Evolutionary conservation across 2,113 vertebrate genomes (phyloP).

Genomic region (Acrocephalus arundinaceus): DNA sequence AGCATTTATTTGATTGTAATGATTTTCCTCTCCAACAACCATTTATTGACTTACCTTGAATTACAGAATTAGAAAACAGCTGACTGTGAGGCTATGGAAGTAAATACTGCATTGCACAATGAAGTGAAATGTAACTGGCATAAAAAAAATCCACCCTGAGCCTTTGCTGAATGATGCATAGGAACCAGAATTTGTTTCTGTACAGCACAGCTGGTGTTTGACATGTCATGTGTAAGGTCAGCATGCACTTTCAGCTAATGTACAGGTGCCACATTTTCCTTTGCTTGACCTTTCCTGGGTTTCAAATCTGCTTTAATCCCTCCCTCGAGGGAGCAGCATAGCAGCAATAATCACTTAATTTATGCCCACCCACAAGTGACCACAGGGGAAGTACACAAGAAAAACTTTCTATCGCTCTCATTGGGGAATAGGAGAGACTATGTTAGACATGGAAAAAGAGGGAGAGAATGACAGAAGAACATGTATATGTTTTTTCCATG

Average conservation of each 20-base stretch:
- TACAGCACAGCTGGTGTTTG: not conserved
- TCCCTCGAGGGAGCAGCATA: not conserved
- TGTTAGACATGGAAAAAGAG: not conserved
- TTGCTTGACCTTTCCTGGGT: slow-evolving; percentile 16
- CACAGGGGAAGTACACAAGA: not conserved
- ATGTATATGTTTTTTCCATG: not conserved
- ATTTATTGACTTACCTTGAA: slow-evolving; percentile 33
- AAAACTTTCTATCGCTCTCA: not conserved
- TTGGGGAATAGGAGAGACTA: not conserved
- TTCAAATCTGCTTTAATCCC: slow-evolving; percentile 34
- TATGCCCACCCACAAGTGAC: slow-evolving; percentile 23
- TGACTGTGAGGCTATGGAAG: not conserved
- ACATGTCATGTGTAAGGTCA: not conserved
- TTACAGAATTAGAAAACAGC: slow-evolving; percentile 12
- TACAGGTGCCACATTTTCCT: slow-evolving; percentile 33
- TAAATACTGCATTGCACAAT: not conserved
- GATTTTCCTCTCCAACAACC: not conserved
- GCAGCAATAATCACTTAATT: slow-evolving; percentile 45
- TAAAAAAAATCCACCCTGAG: not conserved
- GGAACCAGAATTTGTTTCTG: not conserved
- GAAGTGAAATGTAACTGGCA: not conserved
- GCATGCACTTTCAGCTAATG: not conserved
- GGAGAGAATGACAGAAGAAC: not conserved
- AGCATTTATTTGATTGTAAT: not conserved
- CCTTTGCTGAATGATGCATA: not conserved